Conservation (phyloP, 2,113 vertebrate genomes). For the Thymallus thymallus region DNA sequence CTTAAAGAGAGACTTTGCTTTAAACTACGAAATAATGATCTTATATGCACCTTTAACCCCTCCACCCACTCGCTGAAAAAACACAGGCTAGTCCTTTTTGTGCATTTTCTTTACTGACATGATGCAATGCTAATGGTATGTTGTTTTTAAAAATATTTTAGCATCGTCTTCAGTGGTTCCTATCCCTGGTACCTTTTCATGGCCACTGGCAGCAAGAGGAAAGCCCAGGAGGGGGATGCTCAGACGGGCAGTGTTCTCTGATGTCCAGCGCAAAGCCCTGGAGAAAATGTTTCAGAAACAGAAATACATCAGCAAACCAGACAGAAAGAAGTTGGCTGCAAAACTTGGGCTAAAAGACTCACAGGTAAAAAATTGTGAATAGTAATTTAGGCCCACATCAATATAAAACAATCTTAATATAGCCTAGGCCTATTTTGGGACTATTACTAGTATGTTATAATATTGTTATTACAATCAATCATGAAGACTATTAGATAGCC, state of each 20-base stretch:
- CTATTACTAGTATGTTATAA: not conserved
- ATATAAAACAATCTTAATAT: not conserved
- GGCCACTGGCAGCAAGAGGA: slow-evolving; percentile 87
- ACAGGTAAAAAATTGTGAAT: slow-evolving; percentile 74
- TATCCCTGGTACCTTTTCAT: slow-evolving; percentile 93
- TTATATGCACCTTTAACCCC: not conserved
- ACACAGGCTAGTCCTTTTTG: not conserved
- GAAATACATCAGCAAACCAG: slow-evolving; percentile 99
- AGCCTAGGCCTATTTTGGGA: not conserved
- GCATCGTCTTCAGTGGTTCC: slow-evolving; percentile 87
- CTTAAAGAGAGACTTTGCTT: slow-evolving; percentile 27
- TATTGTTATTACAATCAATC: not conserved
- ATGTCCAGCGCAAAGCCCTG: slow-evolving; percentile 92
- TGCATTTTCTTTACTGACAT: not conserved
- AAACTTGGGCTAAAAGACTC: slow-evolving; percentile 96
- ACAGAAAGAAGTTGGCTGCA: slow-evolving; percentile 90
- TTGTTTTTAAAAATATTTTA: slow-evolving; percentile 40
- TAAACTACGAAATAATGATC: slow-evolving; percentile 30
- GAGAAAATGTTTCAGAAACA: slow-evolving; percentile 99
- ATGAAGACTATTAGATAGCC: not conserved
- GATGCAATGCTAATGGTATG: not conserved
- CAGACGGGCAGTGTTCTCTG: slow-evolving; percentile 92
- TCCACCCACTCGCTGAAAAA: not conserved
- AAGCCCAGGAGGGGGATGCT: slow-evolving; percentile 96
- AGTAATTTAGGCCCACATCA: not conserved